Evolutionary conservation across 1,140 invertebrate species (phyloP), one percentile per base, ranked within the genome.

Genomic region (Aporrectodea caliginosa): DNA sequence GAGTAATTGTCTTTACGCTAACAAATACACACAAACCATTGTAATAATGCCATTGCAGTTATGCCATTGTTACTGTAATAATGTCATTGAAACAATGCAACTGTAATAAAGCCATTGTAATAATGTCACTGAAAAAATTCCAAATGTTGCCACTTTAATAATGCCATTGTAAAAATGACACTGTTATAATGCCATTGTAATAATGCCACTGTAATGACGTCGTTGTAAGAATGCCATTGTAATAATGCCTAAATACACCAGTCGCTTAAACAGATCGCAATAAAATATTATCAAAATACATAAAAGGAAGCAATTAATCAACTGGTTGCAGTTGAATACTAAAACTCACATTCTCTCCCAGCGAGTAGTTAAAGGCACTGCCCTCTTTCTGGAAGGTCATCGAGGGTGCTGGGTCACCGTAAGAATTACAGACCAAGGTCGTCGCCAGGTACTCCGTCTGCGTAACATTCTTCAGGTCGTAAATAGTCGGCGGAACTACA

Each of bases 361-460:
- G 35, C 43, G 72, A 29, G 70, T 73, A 81, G 27, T 71, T 33
- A 22, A 33, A 12, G 14, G 31, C 31, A 58, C 58, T 0, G 34
- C 76, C 76, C 31, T 35, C 76, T 43, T 81, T 81, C 32, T 33
- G 68, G 77, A 81, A 78, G 1, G 35, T 22, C 76, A 81, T 81
- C 22, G 73, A 27, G 12, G 80, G 76, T 1, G 77, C 43, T 1
- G 80, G 80, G 69, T 74, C 69, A 16, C 80, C 80, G 0, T 78
- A 69, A n/a, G 80, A 58, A 1, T 32, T 22, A 34, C 80, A 81
- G 1, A 32, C 34, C n/a, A 81, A 69, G 14, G 69, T 35, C 16
- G 31, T 31, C 2, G 70, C 27, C 0, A 30, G 29, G 1, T 76
- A 69, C 68, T 81, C 80, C 22, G 14, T 35, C 29, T 34, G 32